Evolutionary conservation across 2,888 invertebrate genomes (phyloP).

Genomic region (Argyresthia albistria): DNA sequence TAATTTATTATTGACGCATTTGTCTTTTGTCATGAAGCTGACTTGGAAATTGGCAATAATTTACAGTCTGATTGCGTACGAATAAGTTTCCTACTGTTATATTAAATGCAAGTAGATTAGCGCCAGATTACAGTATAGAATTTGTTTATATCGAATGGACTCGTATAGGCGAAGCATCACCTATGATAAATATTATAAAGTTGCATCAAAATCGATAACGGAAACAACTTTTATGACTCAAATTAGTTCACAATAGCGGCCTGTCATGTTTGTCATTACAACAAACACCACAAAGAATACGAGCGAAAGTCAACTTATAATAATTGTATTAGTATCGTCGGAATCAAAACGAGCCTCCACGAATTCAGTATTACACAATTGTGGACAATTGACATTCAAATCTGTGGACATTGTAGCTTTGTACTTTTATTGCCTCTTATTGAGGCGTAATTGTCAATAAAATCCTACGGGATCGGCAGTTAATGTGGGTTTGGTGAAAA

Average conservation of each 20-base stretch:
- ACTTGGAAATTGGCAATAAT: too few relatives aligned
- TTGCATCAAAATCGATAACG: constrained; percentile 18
- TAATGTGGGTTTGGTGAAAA: constrained; percentile 72
- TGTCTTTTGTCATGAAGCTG: background rate
- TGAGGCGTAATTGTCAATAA: constrained; percentile 72
- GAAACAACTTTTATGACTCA: constrained; percentile 38
- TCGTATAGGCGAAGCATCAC: too few relatives aligned
- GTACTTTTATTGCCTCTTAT: constrained; percentile 70
- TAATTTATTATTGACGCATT: background rate
- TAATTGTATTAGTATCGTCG: constrained; percentile 57
- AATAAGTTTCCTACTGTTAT: too few relatives aligned
- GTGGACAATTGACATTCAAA: constrained; percentile 71
- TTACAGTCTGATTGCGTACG: too few relatives aligned
- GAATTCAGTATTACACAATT: constrained; percentile 68
- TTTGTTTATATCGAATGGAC: too few relatives aligned
- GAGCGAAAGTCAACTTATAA: constrained; percentile 54
- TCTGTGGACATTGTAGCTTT: constrained; percentile 67
- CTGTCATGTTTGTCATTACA: constrained; percentile 59
- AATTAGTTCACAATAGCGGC: constrained; percentile 50
- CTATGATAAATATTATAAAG: background rate
- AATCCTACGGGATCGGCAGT: constrained; percentile 68
- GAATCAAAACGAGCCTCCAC: constrained; percentile 67
- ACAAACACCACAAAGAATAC: constrained; percentile 51
- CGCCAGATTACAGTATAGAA: too few relatives aligned
- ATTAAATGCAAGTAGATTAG: too few relatives aligned